Conservation (phyloP, 2,113 vertebrate genomes). For the Toxostoma redivivum region DNA sequence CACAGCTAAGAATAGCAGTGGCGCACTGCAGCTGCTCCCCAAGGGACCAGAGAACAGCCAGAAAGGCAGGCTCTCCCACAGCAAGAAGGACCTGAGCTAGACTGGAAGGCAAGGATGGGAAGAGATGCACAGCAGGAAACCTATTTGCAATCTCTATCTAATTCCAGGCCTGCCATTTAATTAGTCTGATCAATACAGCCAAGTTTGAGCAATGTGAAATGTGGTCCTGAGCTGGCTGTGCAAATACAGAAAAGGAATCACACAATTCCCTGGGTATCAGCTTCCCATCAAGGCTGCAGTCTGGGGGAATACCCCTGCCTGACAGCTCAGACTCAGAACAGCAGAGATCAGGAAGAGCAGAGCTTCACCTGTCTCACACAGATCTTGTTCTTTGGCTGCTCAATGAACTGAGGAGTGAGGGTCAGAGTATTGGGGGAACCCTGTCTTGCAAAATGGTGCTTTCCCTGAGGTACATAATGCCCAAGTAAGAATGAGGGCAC, state of each 20-base stretch:
- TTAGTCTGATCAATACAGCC: background rate
- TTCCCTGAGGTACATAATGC: background rate
- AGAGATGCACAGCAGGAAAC: background rate
- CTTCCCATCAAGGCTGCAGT: background rate
- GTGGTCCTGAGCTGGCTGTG: background rate
- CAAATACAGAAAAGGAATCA: background rate
- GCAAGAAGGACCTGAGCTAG: background rate
- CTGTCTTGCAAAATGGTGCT: background rate
- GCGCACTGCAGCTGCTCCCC: slow-evolving; percentile 62
- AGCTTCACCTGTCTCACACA: background rate
- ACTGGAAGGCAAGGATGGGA: background rate
- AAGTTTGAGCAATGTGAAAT: background rate
- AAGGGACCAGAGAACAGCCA: slow-evolving; percentile 37
- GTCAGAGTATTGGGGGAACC: background rate
- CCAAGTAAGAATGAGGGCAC: background rate
- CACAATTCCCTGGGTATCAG: background rate
- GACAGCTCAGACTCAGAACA: background rate
- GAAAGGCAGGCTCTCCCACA: slow-evolving; percentile 25
- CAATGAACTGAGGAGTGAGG: background rate
- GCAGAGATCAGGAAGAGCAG: background rate
- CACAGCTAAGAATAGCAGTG: slow-evolving; percentile 62
- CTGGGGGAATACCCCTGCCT: background rate
- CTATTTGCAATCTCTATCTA: background rate
- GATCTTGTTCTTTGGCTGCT: background rate
- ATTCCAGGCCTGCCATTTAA: slow-evolving; percentile 13